Percentiles rank a stretch among this genome's conserved stretches.
Conservation (phyloP, 2,888 invertebrate species). For the Clunio marinus region DNA sequence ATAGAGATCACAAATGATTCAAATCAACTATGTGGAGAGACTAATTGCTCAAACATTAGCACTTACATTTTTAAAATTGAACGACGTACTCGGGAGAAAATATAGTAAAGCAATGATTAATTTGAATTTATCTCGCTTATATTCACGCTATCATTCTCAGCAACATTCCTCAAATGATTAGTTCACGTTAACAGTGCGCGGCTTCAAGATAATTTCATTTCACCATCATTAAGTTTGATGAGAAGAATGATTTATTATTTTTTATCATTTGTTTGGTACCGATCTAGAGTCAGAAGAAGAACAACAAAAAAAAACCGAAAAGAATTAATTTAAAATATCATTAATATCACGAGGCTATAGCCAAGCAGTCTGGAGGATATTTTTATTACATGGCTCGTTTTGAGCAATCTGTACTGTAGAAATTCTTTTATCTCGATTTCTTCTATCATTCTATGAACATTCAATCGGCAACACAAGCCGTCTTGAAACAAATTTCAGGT, state of each 20-base stretch:
- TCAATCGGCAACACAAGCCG: too few relatives aligned
- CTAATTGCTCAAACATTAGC: constrained; percentile 30
- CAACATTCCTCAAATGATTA: constrained; percentile 37
- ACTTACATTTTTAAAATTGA: not conserved
- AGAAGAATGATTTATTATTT: constrained; percentile 38
- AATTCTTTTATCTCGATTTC: too few relatives aligned
- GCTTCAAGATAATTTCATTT: constrained; percentile 33
- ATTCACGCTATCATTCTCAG: not conserved
- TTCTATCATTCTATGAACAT: too few relatives aligned
- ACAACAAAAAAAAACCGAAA: too few relatives aligned
- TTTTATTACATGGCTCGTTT: too few relatives aligned
- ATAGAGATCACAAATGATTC: too few relatives aligned
- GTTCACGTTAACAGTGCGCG: constrained; percentile 26
- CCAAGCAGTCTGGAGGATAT: constrained; percentile 35
- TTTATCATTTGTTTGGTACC: constrained; percentile 13
- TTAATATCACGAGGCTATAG: constrained; percentile 38
- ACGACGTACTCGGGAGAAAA: constrained; percentile 16
- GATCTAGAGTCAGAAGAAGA: too few relatives aligned
- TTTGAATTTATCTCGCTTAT: constrained; percentile 32
- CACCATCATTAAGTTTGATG: constrained; percentile 39
- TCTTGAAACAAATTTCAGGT: too few relatives aligned
- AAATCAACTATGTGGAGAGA: constrained; percentile 24
- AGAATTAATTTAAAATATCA: constrained; percentile 31
- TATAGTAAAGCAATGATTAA: constrained; percentile 36
- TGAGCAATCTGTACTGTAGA: too few relatives aligned